Evolutionary conservation across 2,797 vertebrate genomes (phyloP).

Genomic region (Oreonectes daqikongensis): DNA sequence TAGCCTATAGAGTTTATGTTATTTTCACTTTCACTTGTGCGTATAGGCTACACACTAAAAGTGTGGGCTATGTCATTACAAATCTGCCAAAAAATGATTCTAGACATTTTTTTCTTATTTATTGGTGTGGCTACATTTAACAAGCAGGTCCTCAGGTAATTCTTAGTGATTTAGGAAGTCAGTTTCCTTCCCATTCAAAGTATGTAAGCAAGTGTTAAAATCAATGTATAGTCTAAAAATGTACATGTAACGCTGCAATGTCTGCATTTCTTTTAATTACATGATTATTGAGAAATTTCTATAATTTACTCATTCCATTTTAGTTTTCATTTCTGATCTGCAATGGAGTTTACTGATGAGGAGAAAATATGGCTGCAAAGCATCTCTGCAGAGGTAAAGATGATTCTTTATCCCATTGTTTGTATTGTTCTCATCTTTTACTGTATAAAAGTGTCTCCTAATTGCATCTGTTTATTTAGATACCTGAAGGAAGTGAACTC

Average conservation of each 20-base stretch:
- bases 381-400: slow-evolving; percentile 46
- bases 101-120: too few species aligned
- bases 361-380: slow-evolving; percentile 54
- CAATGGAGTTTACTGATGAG: slow-evolving; percentile 56
- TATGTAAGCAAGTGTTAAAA: too few species aligned
- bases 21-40: slow-evolving; percentile 23
- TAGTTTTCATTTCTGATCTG: neutral
- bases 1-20: too few species aligned
- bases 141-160: too few species aligned
- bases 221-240: too few species aligned
- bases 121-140: too few species aligned
- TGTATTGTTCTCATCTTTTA: neutral
- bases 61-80: neutral
- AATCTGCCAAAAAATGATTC: neutral
- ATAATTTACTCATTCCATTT: neutral
- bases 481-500: slow-evolving; percentile 47
- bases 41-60: neutral
- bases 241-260: too few species aligned
- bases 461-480: slow-evolving; percentile 24
- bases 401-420: neutral
- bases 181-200: too few species aligned
- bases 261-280: too few species aligned
- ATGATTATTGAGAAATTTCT: too few species aligned
- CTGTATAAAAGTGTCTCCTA: too few species aligned
- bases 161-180: too few species aligned